Conservation (phyloP, 2,888 invertebrate species). For the Charanyca ferruginea region DNA sequence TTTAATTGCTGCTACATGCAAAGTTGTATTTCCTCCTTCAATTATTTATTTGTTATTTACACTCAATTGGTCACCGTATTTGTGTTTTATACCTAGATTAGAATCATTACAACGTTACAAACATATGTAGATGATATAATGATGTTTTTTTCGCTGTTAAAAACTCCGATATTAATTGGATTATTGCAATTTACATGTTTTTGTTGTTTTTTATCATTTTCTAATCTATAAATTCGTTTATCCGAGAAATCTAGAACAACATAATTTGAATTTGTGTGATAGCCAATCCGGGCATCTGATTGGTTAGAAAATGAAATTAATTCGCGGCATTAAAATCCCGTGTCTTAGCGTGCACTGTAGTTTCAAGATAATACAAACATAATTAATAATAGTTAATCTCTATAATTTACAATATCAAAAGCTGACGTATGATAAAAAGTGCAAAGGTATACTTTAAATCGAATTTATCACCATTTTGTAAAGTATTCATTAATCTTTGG, state of each 20-base stretch:
- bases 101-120: too few relatives aligned
- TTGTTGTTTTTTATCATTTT: background rate
- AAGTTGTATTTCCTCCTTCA: too few relatives aligned
- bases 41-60: too few relatives aligned
- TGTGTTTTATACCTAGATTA: too few relatives aligned
- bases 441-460: background rate
- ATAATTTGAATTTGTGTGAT: background rate
- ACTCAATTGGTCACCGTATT: too few relatives aligned
- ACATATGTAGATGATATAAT: too few relatives aligned
- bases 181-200: background rate
- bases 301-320: background rate
- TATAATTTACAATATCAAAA: background rate
- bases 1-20: too few relatives aligned
- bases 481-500: background rate
- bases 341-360: too few relatives aligned
- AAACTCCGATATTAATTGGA: background rate
- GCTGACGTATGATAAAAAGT: constrained; percentile 1
- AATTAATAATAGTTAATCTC: background rate
- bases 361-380: background rate
- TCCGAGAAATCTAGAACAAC: background rate
- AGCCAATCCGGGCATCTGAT: background rate
- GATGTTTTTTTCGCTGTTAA: too few relatives aligned
- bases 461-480: constrained; percentile 1
- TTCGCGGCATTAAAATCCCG: background rate
- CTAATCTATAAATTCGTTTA: background rate